phyloP scores from a whole-genome alignment of 1,140 invertebrate genomes.

The Diuraphis noxia region DNA sequence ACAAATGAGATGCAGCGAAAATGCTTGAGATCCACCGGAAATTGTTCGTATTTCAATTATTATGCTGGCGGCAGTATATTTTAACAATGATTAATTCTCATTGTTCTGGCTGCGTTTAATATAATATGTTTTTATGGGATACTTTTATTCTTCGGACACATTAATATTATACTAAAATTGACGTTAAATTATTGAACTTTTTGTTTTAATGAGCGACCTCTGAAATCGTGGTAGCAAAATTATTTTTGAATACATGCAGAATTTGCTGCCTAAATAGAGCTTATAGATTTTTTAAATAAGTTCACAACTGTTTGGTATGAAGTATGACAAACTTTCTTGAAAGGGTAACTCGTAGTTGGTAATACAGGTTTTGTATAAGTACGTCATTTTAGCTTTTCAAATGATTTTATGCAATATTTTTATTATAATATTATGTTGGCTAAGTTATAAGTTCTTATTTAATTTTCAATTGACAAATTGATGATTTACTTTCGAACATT shows the following conservation, averaged over 20 bases:
- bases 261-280: not conserved
- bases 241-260: not conserved
- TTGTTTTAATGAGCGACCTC: too few species aligned
- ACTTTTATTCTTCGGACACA: not conserved
- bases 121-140: not conserved
- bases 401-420: too few species aligned
- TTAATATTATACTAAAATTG: not conserved
- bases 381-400: too few species aligned
- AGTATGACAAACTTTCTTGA: too few species aligned
- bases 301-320: not conserved
- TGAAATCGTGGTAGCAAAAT: not conserved
- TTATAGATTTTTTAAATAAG: not conserved
- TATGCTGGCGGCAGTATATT: not conserved
- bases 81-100: not conserved
- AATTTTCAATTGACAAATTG: too few species aligned
- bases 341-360: too few species aligned
- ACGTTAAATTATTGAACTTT: not conserved
- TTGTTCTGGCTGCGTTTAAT: not conserved
- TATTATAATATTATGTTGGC: too few species aligned
- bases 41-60: constrained; percentile 12
- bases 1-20: constrained; percentile 35
- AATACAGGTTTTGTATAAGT: too few species aligned
- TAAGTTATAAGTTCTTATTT: too few species aligned
- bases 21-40: not conserved
- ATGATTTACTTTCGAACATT: too few species aligned